Evolutionary conservation across 2,113 vertebrate genomes (phyloP), one percentile per base, ranked within the genome.

Genomic region (Rhinoptilus africanus): DNA sequence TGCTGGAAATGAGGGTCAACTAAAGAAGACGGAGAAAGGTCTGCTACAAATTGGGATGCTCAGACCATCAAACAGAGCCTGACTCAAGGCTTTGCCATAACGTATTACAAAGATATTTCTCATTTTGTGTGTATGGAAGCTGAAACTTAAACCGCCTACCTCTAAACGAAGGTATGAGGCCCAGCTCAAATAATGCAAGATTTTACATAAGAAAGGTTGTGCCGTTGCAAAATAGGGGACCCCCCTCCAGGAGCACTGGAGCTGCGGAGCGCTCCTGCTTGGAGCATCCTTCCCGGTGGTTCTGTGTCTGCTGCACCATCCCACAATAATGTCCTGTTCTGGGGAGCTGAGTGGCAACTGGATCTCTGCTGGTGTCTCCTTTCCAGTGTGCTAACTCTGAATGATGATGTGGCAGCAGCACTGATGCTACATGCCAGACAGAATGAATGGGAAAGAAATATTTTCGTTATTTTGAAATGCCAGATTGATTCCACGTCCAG

Each of bases 401-500:
- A 66, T 59, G 90, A 69, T n/a, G 15, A 72, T 92, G 96, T 92
- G 85, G 88, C 91, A 95, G 63, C 56, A 68, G 76, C 0, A 0
- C 39, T 74, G 92, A 21, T 64, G 72, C 34, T 92, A 68, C 56
- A 30, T 85, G 88, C 88, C 95, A 95, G 86, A 86, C 78, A 43
- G 86, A 96, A 91, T 93, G 87, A 95, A 92, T 81, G 66, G 69
- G 73, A 86, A 91, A 76, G 17, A 86, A 96, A 93, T 93, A 94
- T 96, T 96, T 94, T 81, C 27, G 72, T 86, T 92, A 94, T 95
- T 97, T 89, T 97, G 75, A 91, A 93, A 69, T 87, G 96, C 62
- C 92, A 85, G 83, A 95, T 87, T 68, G 64, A 91, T 95, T 95
- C 91, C 63, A 54, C 85, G 60, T 94, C 63, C 86, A 82, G 86